Percentiles rank a stretch among this genome's conserved stretches.
phyloP scores from a whole-genome alignment of 1,140 invertebrate genomes.

The Nymphalis io region DNA sequence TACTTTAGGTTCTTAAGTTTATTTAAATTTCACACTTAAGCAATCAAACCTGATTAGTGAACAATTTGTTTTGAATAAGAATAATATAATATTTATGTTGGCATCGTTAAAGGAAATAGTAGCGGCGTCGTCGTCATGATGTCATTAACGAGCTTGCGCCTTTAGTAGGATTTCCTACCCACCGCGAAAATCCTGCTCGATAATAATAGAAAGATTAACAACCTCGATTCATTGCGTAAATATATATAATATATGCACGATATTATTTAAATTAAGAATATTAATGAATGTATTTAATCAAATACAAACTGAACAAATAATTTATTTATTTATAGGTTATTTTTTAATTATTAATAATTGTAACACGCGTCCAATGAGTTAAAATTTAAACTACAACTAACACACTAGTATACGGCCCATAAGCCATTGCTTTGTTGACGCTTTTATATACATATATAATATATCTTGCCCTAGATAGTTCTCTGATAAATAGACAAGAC shows the following conservation, averaged over 20 bases:
- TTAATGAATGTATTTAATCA: no score
- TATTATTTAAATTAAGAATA: background rate
- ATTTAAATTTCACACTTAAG: background rate
- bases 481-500: no score
- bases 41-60: background rate
- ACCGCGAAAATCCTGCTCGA: slow-evolving; percentile 15
- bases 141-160: slow-evolving; percentile 32
- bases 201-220: slow-evolving; percentile 20
- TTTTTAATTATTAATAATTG: no score
- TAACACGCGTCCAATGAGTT: no score
- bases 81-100: slow-evolving; percentile 3
- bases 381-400: no score
- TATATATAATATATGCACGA: background rate
- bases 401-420: no score
- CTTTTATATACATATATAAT: no score
- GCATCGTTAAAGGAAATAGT: slow-evolving; percentile 30
- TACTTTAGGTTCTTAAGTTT: no score
- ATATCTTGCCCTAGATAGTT: no score
- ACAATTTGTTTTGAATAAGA: slow-evolving; percentile 1
- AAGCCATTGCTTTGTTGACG: no score
- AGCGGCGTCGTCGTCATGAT: slow-evolving; percentile 30
- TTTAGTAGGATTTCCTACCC: slow-evolving; percentile 24
- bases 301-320: no score
- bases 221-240: slow-evolving; percentile 5
- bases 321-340: no score